phyloP scores from a whole-genome alignment of 2,797 vertebrate genomes.

The Cirrhinus molitorella region DNA sequence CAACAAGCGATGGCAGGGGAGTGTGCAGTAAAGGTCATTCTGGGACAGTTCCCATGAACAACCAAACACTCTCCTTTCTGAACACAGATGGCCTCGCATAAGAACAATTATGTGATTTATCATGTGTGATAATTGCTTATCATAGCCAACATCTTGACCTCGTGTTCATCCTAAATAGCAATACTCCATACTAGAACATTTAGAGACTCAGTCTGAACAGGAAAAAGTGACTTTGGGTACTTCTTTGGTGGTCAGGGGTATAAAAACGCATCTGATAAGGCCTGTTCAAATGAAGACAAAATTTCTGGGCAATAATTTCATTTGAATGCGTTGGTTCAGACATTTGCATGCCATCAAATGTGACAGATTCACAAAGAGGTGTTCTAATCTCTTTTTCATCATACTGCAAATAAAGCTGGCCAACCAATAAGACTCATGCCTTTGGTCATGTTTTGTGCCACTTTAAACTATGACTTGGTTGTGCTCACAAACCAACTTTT shows the following conservation, averaged over 20 bases:
- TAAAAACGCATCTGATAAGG: neutral
- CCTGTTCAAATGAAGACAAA: neutral
- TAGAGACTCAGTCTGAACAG: slow-evolving; percentile 4
- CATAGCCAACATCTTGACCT: slow-evolving; percentile 15
- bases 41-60: slow-evolving; percentile 55
- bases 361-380: no score
- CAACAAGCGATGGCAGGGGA: slow-evolving; percentile 54
- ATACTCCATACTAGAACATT: neutral
- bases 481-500: neutral
- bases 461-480: neutral
- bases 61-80: slow-evolving; percentile 19
- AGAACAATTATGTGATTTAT: slow-evolving; percentile 10
- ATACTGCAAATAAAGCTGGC: neutral
- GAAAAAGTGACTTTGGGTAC: neutral
- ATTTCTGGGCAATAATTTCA: neutral
- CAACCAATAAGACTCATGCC: neutral
- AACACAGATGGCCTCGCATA: slow-evolving; percentile 15
- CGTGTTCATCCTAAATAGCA: neutral
- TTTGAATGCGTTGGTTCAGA: neutral
- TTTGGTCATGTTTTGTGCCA: neutral
- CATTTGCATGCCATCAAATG: no score
- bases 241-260: neutral
- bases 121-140: slow-evolving; percentile 19
- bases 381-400: neutral
- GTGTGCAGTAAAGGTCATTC: slow-evolving; percentile 55